phyloP scores from a whole-genome alignment of 2,797 vertebrate genomes.

The Gallinago nigripennis region DNA sequence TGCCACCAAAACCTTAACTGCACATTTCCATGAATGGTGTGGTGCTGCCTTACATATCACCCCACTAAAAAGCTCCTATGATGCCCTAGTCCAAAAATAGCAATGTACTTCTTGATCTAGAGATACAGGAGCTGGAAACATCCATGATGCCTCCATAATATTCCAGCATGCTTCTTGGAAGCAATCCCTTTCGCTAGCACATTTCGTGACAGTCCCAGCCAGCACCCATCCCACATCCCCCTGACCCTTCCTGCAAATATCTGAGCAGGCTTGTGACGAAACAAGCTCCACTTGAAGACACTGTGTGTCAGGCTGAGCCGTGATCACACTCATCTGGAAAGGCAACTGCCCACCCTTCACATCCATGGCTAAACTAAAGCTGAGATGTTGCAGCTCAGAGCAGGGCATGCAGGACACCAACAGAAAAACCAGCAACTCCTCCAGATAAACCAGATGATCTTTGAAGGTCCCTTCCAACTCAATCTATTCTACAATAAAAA shows the following conservation, averaged over 20 bases:
- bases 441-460: background rate
- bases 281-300: background rate
- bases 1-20: background rate
- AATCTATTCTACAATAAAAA: background rate
- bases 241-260: background rate
- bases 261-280: background rate
- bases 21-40: background rate
- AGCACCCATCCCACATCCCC: background rate
- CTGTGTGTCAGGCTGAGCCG: rapidly evolving
- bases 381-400: background rate
- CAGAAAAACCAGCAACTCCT: background rate
- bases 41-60: background rate
- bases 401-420: background rate
- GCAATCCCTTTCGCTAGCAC: background rate
- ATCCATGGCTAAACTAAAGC: rapidly evolving
- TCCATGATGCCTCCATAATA: background rate
- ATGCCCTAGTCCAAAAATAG: background rate
- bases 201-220: background rate
- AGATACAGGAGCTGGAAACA: background rate
- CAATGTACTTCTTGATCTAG: background rate
- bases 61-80: background rate
- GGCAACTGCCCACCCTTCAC: background rate
- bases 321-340: background rate
- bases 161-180: background rate
- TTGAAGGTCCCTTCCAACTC: background rate